A percentile compares a stretch with the other conserved stretches of the same genome.
Evolutionary conservation across 2,113 vertebrate species (phyloP).

Genomic region (Callospermophilus lateralis): DNA sequence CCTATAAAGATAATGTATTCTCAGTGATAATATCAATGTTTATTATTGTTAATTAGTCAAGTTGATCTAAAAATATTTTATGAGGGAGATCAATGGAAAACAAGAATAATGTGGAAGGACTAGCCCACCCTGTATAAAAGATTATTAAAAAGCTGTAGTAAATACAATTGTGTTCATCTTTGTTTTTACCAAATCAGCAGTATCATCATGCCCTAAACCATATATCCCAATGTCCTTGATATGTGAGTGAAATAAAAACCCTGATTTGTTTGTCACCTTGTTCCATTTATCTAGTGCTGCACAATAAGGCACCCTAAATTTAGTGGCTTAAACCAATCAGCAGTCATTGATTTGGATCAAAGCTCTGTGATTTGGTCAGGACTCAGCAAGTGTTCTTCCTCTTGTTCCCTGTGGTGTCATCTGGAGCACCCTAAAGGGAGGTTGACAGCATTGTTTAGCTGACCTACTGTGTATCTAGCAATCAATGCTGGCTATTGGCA

Average conservation of each 20-base stretch:
- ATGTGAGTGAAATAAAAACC: conserved; percentile 30
- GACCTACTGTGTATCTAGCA: background rate
- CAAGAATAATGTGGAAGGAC: background rate
- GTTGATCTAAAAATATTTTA: background rate
- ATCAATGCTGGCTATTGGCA: background rate
- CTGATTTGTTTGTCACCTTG: background rate
- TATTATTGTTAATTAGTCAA: background rate
- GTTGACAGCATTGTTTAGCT: background rate
- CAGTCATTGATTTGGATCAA: background rate
- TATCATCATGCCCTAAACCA: background rate
- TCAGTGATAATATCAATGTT: background rate
- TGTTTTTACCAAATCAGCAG: background rate
- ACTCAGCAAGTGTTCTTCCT: background rate
- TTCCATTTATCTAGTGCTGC: background rate
- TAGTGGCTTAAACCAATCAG: conserved; percentile 10
- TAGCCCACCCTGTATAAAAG: background rate
- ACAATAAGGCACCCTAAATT: background rate
- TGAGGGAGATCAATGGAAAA: conserved; percentile 17
- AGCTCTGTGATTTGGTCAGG: background rate
- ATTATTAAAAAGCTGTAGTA: background rate
- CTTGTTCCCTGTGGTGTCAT: background rate
- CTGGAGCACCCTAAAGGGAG: background rate
- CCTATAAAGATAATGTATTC: background rate
- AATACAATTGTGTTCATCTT: background rate
- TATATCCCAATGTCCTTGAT: background rate